Conservation (phyloP, 2,797 vertebrate species). For the Oryzias dopingdopingensis region DNA sequence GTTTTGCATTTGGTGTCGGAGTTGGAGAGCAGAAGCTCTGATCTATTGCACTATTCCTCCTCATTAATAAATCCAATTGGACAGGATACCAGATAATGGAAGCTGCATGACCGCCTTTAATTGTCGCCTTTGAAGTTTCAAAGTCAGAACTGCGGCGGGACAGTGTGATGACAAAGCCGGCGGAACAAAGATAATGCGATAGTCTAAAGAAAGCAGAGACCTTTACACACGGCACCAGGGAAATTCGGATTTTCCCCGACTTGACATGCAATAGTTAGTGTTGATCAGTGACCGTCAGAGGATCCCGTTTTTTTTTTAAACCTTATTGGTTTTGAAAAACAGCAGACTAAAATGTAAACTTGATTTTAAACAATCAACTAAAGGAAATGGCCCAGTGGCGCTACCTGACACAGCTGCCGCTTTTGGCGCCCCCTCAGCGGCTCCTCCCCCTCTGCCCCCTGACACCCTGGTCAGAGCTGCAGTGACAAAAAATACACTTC, state of each 20-base stretch:
- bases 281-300: too few relatives aligned
- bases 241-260: conserved; percentile 5
- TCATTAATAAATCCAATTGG: conserved; percentile 46
- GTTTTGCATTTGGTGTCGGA: background rate
- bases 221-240: conserved; percentile 27
- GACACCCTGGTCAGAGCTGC: too few relatives aligned
- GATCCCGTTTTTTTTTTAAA: too few relatives aligned
- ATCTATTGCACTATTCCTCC: conserved; percentile 13
- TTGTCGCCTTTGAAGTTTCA: conserved; percentile 22
- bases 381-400: too few relatives aligned
- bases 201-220: conserved; percentile 13
- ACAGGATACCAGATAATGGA: conserved; percentile 28
- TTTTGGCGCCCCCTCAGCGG: too few relatives aligned
- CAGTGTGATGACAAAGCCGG: conserved; percentile 28
- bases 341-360: too few relatives aligned
- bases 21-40: conserved; percentile 1
- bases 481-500: too few relatives aligned
- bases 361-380: too few relatives aligned
- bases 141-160: conserved; percentile 20
- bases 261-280: too few relatives aligned
- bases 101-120: conserved; percentile 34
- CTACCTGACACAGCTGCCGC: too few relatives aligned
- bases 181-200: conserved; percentile 37
- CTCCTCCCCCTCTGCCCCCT: too few relatives aligned
- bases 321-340: too few relatives aligned